Evolutionary conservation across 2,797 vertebrate genomes (phyloP), one percentile per base, ranked within the genome.

Genomic region (Coendou prehensilis): DNA sequence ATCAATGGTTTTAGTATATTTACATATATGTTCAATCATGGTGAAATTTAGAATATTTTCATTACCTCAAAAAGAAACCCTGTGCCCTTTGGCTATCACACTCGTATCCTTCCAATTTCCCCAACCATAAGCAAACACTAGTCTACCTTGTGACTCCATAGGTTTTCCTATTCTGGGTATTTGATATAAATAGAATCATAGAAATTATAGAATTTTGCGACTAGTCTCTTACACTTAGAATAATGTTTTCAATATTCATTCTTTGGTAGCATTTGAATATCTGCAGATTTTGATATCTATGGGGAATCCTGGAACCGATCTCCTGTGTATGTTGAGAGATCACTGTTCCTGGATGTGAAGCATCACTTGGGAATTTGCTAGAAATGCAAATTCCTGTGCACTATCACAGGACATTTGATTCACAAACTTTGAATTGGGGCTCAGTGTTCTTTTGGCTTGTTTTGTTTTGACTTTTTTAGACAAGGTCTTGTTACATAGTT

Each of bases 341-440:
- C 37, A 23, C 3, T 37, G 6, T 95, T 26, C 59, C 33, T 75
- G 1, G 13, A 87, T 41, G 4, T 76, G 45, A n/a, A 78, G 18
- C 56, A 92, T 79, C 52, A 91, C 20, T 4, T 89, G 50, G 57
- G 28, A 84, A 78, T n/a, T 82, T 95, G 20, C 45, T 73, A 85
- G 37, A 87, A 96, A 90, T 84, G 57, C 5, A 85, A 41, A 78
- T 94, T 82, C 45, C 17, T 81, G 30, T 59, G 23, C 2, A 28
- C 23, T 3, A 54, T 1, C 50, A 6, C 8, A 71, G 30, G 83
- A 6, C 28, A 90, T 79, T 85, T 92, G 41, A 92, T 87, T 81
- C 59, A 95, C 30, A 92, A 93, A 88, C 41, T 76, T 57, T 90
- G 30, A 50, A 17, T 23, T 93, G 47, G n/a, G n/a, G 26, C 41